Conservation (phyloP, 1,140 invertebrate genomes). For the Zaprionus vittiger region DNA sequence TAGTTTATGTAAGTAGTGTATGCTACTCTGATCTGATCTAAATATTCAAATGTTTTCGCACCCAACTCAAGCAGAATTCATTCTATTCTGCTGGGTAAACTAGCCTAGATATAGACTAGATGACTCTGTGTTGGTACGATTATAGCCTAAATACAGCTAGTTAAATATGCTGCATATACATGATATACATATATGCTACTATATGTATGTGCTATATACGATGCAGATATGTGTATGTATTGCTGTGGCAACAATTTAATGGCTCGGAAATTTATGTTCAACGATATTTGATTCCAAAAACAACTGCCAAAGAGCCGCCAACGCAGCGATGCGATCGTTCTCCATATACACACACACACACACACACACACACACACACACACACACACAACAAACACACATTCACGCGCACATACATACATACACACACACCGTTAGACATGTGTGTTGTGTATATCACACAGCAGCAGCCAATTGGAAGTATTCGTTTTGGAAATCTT, state of each 20-base stretch:
- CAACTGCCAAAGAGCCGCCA: conserved; percentile 64
- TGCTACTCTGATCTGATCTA: conserved; percentile 28
- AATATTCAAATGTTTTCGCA: conserved; percentile 33
- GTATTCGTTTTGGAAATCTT: conserved; percentile 59
- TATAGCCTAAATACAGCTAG: conserved; percentile 50
- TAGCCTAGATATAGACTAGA: conserved; percentile 29
- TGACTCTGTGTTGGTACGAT: background rate
- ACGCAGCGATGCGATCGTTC: conserved; percentile 44
- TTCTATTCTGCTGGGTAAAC: conserved; percentile 21
- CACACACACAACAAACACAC: conserved; percentile 1
- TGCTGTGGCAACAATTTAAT: conserved; percentile 56
- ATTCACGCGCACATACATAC: background rate
- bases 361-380: background rate
- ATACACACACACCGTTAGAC: background rate
- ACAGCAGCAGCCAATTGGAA: conserved; percentile 60
- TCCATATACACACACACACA: conserved; percentile 8
- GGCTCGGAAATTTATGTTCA: conserved; percentile 78
- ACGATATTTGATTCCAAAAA: conserved; percentile 82
- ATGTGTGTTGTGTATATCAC: conserved; percentile 26
- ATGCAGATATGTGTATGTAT: conserved; percentile 25
- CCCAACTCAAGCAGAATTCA: conserved; percentile 21
- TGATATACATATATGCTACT: background rate
- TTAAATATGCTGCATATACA: conserved; percentile 24
- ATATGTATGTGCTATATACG: conserved; percentile 24
- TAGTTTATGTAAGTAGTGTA: conserved; percentile 5